Evolutionary conservation across 2,797 vertebrate species (phyloP).

Genomic region (Rhinophrynus dorsalis): DNA sequence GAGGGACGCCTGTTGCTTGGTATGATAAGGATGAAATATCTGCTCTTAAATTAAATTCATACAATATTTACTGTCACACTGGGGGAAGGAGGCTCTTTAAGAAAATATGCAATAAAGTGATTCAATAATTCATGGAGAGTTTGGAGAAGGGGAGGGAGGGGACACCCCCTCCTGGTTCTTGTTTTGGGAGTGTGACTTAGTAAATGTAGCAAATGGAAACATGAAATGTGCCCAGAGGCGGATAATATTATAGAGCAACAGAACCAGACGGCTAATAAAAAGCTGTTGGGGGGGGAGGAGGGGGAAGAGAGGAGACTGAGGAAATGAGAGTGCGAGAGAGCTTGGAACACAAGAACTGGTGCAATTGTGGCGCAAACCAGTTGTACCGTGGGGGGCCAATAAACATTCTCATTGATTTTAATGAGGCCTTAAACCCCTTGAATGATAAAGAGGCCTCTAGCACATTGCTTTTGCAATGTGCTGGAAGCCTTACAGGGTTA

Average conservation of each 20-base stretch:
- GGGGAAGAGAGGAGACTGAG: not conserved
- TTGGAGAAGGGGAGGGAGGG: slow-evolving; percentile 47
- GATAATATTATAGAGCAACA: slow-evolving; percentile 49
- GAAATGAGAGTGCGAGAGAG: not conserved
- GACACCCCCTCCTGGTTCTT: slow-evolving; percentile 46
- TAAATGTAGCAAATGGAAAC: slow-evolving; percentile 50
- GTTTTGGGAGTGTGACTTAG: slow-evolving; percentile 49
- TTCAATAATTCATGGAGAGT: slow-evolving; percentile 49
- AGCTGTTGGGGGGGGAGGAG: slow-evolving; percentile 1
- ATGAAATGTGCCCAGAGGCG: slow-evolving; percentile 49
- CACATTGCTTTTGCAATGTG: too few relatives aligned
- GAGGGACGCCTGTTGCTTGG: slow-evolving; percentile 39
- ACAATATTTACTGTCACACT: slow-evolving; percentile 45
- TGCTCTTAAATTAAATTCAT: slow-evolving; percentile 48
- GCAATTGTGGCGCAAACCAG: too few relatives aligned
- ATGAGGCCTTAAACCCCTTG: too few relatives aligned
- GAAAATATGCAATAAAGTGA: slow-evolving; percentile 48
- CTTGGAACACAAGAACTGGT: not conserved
- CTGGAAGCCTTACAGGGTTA: too few relatives aligned
- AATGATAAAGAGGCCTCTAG: too few relatives aligned
- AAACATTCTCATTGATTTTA: too few relatives aligned
- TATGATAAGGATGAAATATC: slow-evolving; percentile 47
- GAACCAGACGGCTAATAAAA: slow-evolving; percentile 49
- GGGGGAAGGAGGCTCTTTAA: slow-evolving; percentile 44
- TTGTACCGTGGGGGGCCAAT: too few relatives aligned